Evolutionary conservation across 2,888 invertebrate genomes (phyloP).

Genomic region (Buathra laborator): DNA sequence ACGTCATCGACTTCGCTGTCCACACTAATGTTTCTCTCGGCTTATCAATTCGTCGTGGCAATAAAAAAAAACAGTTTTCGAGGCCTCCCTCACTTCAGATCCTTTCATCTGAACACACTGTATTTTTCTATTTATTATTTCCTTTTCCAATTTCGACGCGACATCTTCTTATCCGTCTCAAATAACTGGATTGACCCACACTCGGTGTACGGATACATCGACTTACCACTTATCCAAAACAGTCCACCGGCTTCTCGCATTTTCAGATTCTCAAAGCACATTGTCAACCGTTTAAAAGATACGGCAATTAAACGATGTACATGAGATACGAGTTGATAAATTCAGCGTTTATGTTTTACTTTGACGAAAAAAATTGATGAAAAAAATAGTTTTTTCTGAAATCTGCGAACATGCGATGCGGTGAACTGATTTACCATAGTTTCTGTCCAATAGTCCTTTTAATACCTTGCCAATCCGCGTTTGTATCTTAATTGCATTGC

Average conservation of each 20-base stretch:
- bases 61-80: not conserved
- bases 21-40: slow-evolving; percentile 70
- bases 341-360: not conserved
- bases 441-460: not conserved
- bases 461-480: not conserved
- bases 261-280: not conserved
- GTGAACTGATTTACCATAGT: not conserved
- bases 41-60: slow-evolving; percentile 76
- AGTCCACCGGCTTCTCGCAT: not conserved
- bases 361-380: not conserved
- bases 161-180: slow-evolving; percentile 72
- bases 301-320: no score
- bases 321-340: no score
- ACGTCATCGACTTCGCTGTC: slow-evolving; percentile 71
- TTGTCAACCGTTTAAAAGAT: no score
- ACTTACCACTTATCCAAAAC: slow-evolving; percentile 66
- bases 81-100: slow-evolving; percentile 48
- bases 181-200: slow-evolving; percentile 80
- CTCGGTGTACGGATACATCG: slow-evolving; percentile 74
- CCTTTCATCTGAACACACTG: slow-evolving; percentile 7
- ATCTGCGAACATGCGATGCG: no score
- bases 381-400: not conserved
- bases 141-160: slow-evolving; percentile 29
- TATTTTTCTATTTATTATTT: slow-evolving; percentile 33
- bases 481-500: slow-evolving; percentile 29